Percentiles rank a stretch among this genome's conserved stretches.
phyloP scores from a whole-genome alignment of 2,113 vertebrate genomes.

The Ibidorhyncha struthersii region DNA sequence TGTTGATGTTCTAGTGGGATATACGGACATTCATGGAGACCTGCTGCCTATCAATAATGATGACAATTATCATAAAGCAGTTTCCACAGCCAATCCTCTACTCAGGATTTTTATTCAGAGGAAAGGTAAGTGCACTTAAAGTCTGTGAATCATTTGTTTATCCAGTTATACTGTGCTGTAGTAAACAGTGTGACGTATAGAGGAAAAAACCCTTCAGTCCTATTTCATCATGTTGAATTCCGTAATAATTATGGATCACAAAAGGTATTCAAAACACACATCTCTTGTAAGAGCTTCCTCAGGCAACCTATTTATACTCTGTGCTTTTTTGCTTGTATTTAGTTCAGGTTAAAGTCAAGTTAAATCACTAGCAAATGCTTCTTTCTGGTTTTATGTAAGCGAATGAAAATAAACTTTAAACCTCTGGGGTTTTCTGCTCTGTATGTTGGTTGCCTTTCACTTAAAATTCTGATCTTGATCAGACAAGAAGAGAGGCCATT shows the following conservation, averaged over 20 bases:
- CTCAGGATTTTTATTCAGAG: constrained; percentile 96
- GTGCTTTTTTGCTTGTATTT: not conserved
- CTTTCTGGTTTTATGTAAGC: not conserved
- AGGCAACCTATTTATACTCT: not conserved
- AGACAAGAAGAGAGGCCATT: not conserved
- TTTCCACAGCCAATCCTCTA: constrained; percentile 91
- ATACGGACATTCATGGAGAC: constrained; percentile 94
- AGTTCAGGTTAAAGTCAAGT: not conserved
- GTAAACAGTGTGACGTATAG: not conserved
- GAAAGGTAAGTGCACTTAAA: constrained; percentile 83
- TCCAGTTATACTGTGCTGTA: not conserved
- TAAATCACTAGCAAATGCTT: not conserved
- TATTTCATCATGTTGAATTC: constrained; percentile 2
- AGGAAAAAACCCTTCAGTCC: not conserved
- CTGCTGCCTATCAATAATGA: constrained; percentile 97
- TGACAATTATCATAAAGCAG: constrained; percentile 98
- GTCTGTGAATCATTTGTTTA: not conserved
- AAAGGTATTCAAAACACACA: not conserved
- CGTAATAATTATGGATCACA: not conserved
- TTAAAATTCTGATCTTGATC: not conserved
- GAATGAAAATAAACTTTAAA: not conserved
- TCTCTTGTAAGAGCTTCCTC: not conserved
- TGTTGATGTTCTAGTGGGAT: constrained; percentile 92
- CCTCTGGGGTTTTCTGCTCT: not conserved
- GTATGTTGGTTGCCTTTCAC: not conserved